Evolutionary conservation across 2,113 vertebrate genomes (phyloP).

Genomic region (Clarias macrocephalus): DNA sequence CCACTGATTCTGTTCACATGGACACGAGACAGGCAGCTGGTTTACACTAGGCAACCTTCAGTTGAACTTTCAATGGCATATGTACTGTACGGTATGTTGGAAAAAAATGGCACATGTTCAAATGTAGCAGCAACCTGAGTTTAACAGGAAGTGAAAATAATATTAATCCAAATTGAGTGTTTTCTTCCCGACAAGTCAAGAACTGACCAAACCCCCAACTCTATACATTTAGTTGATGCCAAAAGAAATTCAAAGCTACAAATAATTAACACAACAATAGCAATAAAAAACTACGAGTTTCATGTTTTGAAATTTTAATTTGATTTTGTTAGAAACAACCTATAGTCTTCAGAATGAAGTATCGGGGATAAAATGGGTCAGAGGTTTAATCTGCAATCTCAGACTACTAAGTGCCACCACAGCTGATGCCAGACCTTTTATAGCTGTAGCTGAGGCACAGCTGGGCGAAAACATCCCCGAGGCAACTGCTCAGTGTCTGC

Average conservation of each 20-base stretch:
- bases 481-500: slow-evolving; percentile 27
- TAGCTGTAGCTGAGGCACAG: slow-evolving; percentile 31
- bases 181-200: background rate
- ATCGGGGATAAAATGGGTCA: background rate
- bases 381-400: slow-evolving; percentile 4
- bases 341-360: background rate
- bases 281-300: background rate
- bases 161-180: background rate
- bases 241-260: background rate
- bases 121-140: background rate
- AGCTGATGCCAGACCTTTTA: slow-evolving; percentile 31
- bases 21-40: background rate
- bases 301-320: background rate
- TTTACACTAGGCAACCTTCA: background rate
- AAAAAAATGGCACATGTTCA: slow-evolving; percentile 36
- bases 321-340: background rate
- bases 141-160: slow-evolving; percentile 9
- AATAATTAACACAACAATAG: background rate
- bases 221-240: background rate
- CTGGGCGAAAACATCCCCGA: slow-evolving; percentile 39
- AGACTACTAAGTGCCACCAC: background rate
- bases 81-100: background rate
- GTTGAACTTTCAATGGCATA: background rate
- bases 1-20: background rate
- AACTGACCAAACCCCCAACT: background rate